Base-by-base conservation (phyloP, 1,140 invertebrate species). In the Bombus vancouverensis region DNA sequence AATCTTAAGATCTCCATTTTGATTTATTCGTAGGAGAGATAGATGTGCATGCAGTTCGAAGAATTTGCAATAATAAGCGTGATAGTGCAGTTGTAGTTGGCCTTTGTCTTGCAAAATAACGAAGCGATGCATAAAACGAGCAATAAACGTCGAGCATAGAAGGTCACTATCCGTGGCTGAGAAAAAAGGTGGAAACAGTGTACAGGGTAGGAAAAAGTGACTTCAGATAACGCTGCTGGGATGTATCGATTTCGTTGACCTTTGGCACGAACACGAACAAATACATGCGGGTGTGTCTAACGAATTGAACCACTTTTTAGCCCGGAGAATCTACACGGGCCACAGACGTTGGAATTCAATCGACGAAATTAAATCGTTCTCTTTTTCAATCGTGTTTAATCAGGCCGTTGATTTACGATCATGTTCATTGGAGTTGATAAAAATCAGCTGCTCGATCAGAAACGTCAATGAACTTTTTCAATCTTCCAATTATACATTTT, bases 181-280 rank as follows among this genome's bases (percentile, higher is more conserved):
- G 42, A 44, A 78, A 73, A 57, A 84, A 57, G 3, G 12, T 34
- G 34, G 34, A 34, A 66, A 34, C n/a, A 18, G 25, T 22, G 59
- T 75, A 13, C 13, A 44, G 59, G 79, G 72, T 75, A 75, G 83
- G 62, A 53, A 70, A 82, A 32, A 76, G 47, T 34, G 77, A 83
- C 77, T 76, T 66, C 59, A 32, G 85, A 81, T 76, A 83, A 87
- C 76, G 66, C 44, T 42, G 75, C 83, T 80, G 77, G 65, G 72
- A 66, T 79, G 71, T 91, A 91, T 91, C 88, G 91, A 91, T 91
- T 90, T 70, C 65, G 87, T 80, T 82, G 53, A 77, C 65, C 86
- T 85, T 87, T 86, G 34, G 73, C 83, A 59, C 79, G 81, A 78
- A 85, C 73, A 72, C 78, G 71, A 57, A 34, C 80, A 57, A 53